Base-by-base conservation (phyloP, 92 coral and sea anemone species). In the Zoanthus sansibaricus region DNA sequence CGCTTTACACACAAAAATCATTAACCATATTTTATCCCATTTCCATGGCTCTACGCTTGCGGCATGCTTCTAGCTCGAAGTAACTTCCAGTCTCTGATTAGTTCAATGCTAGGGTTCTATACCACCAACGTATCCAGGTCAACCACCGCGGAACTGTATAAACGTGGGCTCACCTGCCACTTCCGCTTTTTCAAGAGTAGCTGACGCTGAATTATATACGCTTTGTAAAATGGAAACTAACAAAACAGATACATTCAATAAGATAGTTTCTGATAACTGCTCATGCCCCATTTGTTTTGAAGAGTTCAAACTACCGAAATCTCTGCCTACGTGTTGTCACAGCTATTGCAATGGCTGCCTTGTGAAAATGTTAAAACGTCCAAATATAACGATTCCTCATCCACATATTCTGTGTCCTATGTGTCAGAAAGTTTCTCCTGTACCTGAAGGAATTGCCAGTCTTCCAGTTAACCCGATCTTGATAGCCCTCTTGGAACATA, bases 251-350 rank as follows among this genome's bases (percentile, higher is more conserved):
- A 17, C 77, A 8, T 47, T 75, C 25, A 17, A 9, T 1, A 51
- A 51, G 33, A 75, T 75, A 37, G 62, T 75, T 4, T 20, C 20
- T 12, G 62, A 75, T 17, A 48, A 75, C n/a, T 75, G 79, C 11
- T 48, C 79, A 21, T 75, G 79, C 11, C 59, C 79, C 5, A 25
- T 75, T 6, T 75, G 79, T 20, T 51, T 75, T 9, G 79, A 75
- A 20, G 79, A 75, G 45, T 75, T 75, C 17, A 21, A 75, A 20
- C 46, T 47, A 45, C 79, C 79, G 17, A 75, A 49, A 31, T 75
- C 62, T 1, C 44, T 75, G 42, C 79, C 79, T 52, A 13, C 16
- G 18, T 75, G 79, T 13, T 48, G 79, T 30, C 79, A 75, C 16
- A 75, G 79, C 49, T 75, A 49, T 14, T 75, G 79, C 9, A n/a